Base-by-base conservation (phyloP, 1,140 invertebrate species). In the Argopecten irradians region DNA sequence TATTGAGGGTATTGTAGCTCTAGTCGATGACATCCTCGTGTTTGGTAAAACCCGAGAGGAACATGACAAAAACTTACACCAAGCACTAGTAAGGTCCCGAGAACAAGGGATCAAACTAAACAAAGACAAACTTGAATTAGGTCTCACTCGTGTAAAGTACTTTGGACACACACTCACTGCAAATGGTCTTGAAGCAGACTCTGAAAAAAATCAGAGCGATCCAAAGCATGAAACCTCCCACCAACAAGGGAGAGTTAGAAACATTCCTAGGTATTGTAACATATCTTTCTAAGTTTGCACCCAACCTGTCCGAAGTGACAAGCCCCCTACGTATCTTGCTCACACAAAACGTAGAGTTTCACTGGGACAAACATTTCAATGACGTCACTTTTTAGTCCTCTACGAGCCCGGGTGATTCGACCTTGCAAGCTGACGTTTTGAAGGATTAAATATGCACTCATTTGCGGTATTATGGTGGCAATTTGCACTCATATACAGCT, bases 131-230 rank as follows among this genome's bases (percentile, higher is more conserved):
- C 28, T 90, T 3, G 55, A 89, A n/a, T 84, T 91, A 7, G 83
- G 87, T 35, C 19, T 83, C 33, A 19, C 32, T 46, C 19, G 43
- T 14, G 43, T 46, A 3, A 46, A 46, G 19, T 46, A 46, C 22
- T 92, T 95, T 87, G 55, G 83, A 16, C 85, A 91, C 34, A 41
- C 87, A 36, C n/a, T 89, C 13, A 46, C 87, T 13, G 35, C 43
- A 34, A 34, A 88, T 19, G 92, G 90, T 34, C n/a, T 39, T 91
- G 9, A 90, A 90, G 34, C 89, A 89, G 33, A 95, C 95, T 89
- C 93, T 93, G 9, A 89, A 91, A 0, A 96, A 96, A 88, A 90
- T 96, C 2, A 86, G 92, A 32, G 94, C 93, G n/a, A 94, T 96
- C 5, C 9, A 13, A 16, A 41, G 84, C 43, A 85, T 89, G 71